Conservation (phyloP, 1,140 invertebrate species). For the Zaprionus africanus region DNA sequence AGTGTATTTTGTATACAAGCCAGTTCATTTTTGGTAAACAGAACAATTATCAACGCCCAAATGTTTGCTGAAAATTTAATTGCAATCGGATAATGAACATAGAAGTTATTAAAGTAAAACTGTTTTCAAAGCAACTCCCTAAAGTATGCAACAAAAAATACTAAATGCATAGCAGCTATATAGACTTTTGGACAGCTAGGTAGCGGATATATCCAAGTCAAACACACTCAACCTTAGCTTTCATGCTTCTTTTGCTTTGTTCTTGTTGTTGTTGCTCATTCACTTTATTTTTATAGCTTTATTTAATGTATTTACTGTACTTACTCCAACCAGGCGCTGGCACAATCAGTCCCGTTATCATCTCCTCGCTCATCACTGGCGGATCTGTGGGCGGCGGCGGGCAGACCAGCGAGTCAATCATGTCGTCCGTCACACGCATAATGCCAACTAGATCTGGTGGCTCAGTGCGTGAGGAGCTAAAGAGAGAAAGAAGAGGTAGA, state of each 20-base stretch:
- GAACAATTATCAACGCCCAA: too few species aligned
- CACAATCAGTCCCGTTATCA: conserved; percentile 97
- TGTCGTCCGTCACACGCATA: conserved; percentile 94
- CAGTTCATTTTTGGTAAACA: too few species aligned
- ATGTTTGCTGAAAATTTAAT: too few species aligned
- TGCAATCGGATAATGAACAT: too few species aligned
- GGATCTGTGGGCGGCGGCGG: conserved; percentile 97
- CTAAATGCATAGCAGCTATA: too few species aligned
- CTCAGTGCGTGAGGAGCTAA: conserved; percentile 94
- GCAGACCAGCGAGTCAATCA: conserved; percentile 97
- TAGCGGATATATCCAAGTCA: too few species aligned
- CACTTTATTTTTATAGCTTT: background rate
- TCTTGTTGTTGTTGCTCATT: conserved; percentile 13
- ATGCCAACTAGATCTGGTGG: conserved; percentile 94
- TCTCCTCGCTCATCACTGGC: conserved; percentile 96
- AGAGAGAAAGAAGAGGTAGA: conserved; percentile 2
- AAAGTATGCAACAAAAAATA: too few species aligned
- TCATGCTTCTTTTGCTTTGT: background rate
- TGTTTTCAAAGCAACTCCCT: too few species aligned
- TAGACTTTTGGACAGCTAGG: too few species aligned
- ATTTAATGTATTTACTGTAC: conserved; percentile 66
- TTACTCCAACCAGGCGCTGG: conserved; percentile 97
- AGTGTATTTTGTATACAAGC: too few species aligned
- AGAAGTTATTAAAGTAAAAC: too few species aligned
- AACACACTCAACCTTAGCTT: too few species aligned